phyloP scores from a whole-genome alignment of 2,888 invertebrate species.

The Apeira syringaria region DNA sequence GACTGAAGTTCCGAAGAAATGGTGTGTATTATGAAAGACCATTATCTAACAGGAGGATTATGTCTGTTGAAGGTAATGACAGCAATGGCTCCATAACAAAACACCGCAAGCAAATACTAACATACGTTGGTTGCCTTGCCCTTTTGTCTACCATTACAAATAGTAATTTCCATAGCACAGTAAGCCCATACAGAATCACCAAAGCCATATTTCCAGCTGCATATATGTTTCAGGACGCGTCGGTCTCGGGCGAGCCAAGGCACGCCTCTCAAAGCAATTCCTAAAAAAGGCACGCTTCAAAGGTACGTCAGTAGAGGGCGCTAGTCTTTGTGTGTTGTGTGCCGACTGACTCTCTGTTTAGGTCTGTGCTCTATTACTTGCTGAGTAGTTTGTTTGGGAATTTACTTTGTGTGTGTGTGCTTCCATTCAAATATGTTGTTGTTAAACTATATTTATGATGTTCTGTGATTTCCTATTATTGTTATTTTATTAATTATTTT shows the following conservation, averaged over 20 bases:
- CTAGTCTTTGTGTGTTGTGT: constrained; percentile 35
- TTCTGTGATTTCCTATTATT: too few relatives aligned
- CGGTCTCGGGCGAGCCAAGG: constrained; percentile 64
- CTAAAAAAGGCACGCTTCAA: constrained; percentile 74
- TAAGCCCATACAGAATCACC: neutral
- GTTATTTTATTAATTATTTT: too few relatives aligned
- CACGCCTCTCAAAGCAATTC: constrained; percentile 65
- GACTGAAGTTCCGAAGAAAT: too few relatives aligned
- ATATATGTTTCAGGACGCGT: constrained; percentile 61
- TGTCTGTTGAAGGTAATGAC: too few relatives aligned
- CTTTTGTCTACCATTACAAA: too few relatives aligned
- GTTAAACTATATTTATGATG: too few relatives aligned
- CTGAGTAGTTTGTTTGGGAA: constrained; percentile 20
- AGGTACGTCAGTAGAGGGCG: constrained; percentile 74
- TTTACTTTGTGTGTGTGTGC: constrained; percentile 22
- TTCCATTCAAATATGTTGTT: too few relatives aligned
- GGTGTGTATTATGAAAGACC: too few relatives aligned
- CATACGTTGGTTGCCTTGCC: too few relatives aligned
- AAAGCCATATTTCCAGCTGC: constrained; percentile 11
- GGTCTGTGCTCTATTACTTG: constrained; percentile 11
- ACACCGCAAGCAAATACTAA: too few relatives aligned
- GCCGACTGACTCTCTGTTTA: constrained; percentile 22
- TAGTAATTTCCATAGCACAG: neutral
- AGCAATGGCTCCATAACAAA: too few relatives aligned
- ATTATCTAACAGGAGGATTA: too few relatives aligned